Base-by-base conservation (phyloP, 2,888 invertebrate species). In the Matsumyia berberina region DNA sequence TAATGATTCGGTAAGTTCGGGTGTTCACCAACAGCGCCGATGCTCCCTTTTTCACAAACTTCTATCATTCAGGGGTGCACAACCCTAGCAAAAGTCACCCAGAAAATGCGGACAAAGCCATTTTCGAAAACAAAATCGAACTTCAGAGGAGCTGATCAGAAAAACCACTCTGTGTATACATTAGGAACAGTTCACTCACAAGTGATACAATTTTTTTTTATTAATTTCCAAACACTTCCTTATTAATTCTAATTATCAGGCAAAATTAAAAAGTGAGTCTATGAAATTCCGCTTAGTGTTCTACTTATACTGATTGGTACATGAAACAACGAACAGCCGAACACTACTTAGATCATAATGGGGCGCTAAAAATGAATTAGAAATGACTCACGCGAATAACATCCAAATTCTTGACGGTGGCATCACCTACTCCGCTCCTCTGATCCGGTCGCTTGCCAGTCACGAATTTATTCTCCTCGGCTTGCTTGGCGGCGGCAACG, bases 331-430 rank as follows among this genome's bases (percentile, higher is more conserved):
- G 37, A 66, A 66, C 15, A 51, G 35, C 29, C 62, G 33, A 15
- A 51, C 33, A n/a, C n/a, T 15, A 17, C 31, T 44, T 44, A 62
- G 24, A 24, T 62, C 62, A 31, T 46, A 33, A 62, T 31, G 11
- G 62, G 37, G n/a, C 35, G 29, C 42, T 62, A 67, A 76, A 76
- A 24, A 74, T 55, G 73, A 62, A 58, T 88, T 88, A 90, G 88
- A 90, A 90, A 88, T 90, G 89, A 91, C 91, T 91, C 90, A 91
- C 91, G 83, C 90, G 90, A 86, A 90, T 87, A 78, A 89, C 87
- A 86, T 90, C 89, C 87, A 88, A 86, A 82, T 87, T 86, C 51
- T 87, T 87, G n/a, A 88, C 81, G 62, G 89, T 88, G 57, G 88
- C 88, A 81, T 88, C 89, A 79, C 87, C 76, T 87, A 86, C 37